Evolutionary conservation across 2,888 invertebrate genomes (phyloP), one percentile per base, ranked within the genome.

Genomic region (Nesidiocoris tenuis): DNA sequence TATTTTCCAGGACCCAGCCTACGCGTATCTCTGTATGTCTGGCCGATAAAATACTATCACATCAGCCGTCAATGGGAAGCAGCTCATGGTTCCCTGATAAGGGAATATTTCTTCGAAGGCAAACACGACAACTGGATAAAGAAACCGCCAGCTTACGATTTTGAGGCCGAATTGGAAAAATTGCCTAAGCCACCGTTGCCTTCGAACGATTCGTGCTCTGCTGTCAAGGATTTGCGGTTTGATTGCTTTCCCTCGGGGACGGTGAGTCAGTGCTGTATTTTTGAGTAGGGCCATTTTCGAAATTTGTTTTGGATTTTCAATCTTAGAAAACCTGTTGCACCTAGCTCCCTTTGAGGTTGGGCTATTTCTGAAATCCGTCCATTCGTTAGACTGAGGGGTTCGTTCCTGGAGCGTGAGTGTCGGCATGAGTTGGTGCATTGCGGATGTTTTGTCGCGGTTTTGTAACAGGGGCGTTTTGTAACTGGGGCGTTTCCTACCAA

Each of bases 211-310:
- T 59, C 70, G 1, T 70, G 70, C 18, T 22, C 57, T 19, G 70
- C 70, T n/a, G 70, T 61, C 12, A 59, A 24, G 18, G 61, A 59
- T 1, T 24, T 70, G 22, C 70, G 70, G 1, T 70, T 70, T 19
- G 70, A 70, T 54, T 70, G 70, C 55, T 70, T 70, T 16, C 70
- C 70, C 2, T 25, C 18, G 24, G 70, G 70, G 18, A 24, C 21
- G 2, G 70, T 70, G 18, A 59, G 59, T n/a, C 17, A n/a, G n/a
- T n/a, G n/a, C n/a, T n/a, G n/a, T n/a, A n/a, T n/a, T n/a, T n/a
- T n/a, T n/a, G n/a, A n/a, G n/a, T n/a, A n/a, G n/a, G n/a, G n/a
- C n/a, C n/a, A n/a, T n/a, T n/a, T n/a, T n/a, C n/a, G n/a, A n/a
- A n/a, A n/a, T n/a, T n/a, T n/a, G n/a, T n/a, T n/a, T n/a, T n/a